Conservation (phyloP, 2,797 vertebrate species). For the Rhinoraja longicauda region DNA sequence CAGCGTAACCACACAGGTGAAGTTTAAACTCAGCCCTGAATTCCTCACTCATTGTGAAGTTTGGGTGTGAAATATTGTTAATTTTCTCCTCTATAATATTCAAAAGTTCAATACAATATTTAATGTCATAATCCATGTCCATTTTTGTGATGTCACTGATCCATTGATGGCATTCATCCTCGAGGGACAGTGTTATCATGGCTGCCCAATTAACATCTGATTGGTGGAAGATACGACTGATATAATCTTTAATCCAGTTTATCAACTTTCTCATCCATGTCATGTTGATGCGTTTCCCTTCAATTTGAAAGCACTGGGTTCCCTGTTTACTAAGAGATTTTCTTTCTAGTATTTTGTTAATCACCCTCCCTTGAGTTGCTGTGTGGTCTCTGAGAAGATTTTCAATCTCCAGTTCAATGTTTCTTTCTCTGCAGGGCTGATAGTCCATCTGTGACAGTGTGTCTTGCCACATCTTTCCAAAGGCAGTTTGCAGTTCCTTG, state of each 20-base stretch:
- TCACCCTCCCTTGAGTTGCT: neutral
- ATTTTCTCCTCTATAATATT: neutral
- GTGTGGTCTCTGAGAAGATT: neutral
- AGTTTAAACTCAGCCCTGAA: constrained; percentile 22
- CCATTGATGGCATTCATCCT: neutral
- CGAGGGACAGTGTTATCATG: neutral
- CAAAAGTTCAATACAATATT: neutral
- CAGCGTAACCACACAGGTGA: constrained; percentile 1
- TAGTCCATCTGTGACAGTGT: neutral
- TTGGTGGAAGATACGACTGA: neutral
- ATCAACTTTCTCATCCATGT: rapidly evolving
- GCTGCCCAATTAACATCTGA: neutral
- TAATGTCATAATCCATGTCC: neutral
- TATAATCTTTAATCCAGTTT: too few species aligned
- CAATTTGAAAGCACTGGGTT: neutral
- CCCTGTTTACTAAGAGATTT: neutral
- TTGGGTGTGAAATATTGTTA: neutral
- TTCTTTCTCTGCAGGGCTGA: neutral
- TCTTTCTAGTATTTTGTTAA: neutral
- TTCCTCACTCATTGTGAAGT: constrained; percentile 14
- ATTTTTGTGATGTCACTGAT: neutral
- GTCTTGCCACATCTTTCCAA: neutral
- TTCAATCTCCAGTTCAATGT: neutral
- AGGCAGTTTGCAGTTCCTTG: too few species aligned
- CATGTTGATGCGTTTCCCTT: neutral